These are phyloP conservation scores for Anguilla anguilla DNA, from an alignment of 2,797 vertebrate genomes.

Conservation along the genomic window DNA sequence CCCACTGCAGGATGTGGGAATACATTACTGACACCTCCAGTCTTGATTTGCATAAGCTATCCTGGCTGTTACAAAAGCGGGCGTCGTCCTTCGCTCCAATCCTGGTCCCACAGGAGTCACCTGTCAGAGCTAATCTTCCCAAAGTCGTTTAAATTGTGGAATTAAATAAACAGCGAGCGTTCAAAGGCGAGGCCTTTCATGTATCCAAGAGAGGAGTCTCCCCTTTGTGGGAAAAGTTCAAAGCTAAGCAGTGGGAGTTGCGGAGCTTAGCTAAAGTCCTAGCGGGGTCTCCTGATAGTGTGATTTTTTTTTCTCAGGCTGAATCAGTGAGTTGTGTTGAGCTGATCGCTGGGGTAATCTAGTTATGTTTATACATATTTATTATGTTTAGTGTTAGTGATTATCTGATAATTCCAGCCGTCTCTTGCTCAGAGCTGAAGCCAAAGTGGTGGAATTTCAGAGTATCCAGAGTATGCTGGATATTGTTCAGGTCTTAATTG, in stretches of 20 bases:
- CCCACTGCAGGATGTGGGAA: constrained; percentile 45
- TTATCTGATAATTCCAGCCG: neutral
- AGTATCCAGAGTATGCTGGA: neutral
- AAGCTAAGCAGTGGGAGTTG: constrained; percentile 42
- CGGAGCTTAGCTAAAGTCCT: constrained; percentile 34
- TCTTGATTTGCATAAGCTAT: constrained; percentile 55
- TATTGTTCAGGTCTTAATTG: neutral
- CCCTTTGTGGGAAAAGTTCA: constrained; percentile 40
- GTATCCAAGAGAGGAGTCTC: constrained; percentile 33
- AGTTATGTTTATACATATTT: neutral
- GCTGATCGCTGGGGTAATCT: neutral
- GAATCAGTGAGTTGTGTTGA: neutral
- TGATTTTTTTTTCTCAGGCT: neutral
- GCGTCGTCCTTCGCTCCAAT: constrained; percentile 32
- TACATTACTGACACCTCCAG: constrained; percentile 47
- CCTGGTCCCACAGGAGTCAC: constrained; percentile 40
- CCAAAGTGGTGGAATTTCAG: neutral
- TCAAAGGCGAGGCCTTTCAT: constrained; percentile 42
- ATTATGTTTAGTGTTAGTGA: neutral
- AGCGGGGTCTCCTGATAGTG: constrained; percentile 22
- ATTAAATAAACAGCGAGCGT: constrained; percentile 50
- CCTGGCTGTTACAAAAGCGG: constrained; percentile 44
- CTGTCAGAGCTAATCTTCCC: constrained; percentile 48
- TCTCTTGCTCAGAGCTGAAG: neutral
- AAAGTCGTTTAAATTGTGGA: constrained; percentile 49